These are phyloP conservation scores for Amblyopsis hoosieri DNA, from an alignment of 2,797 vertebrate species.

Conservation along the genomic window DNA sequence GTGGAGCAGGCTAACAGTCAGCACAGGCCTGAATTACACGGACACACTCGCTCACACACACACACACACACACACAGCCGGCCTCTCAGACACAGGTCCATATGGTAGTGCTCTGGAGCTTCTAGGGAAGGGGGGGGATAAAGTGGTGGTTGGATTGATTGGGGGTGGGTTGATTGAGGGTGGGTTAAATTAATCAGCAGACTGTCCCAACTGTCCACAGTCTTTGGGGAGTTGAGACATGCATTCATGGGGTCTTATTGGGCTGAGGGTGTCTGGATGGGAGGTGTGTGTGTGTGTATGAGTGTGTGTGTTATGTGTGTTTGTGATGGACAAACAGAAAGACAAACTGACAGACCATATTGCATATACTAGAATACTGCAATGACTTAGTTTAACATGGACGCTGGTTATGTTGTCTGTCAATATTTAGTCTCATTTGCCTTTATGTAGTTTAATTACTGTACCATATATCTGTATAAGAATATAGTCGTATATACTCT, in stretches of 20 bases:
- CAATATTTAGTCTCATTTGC: neutral
- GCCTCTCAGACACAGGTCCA: slow-evolving; percentile 69
- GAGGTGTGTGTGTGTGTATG: slow-evolving; percentile 14
- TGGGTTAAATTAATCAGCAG: slow-evolving; percentile 74
- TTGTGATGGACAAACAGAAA: neutral
- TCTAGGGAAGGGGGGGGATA: slow-evolving; percentile 56
- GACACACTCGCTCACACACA: slow-evolving; percentile 32
- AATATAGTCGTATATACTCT: too few species aligned
- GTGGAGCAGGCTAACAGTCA: slow-evolving; percentile 72
- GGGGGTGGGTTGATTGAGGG: slow-evolving; percentile 24
- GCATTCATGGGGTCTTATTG: slow-evolving; percentile 69
- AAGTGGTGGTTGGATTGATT: slow-evolving; percentile 33
- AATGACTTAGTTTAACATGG: neutral
- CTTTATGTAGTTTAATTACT: neutral
- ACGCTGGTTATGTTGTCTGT: neutral
- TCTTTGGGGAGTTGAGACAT: slow-evolving; percentile 72
- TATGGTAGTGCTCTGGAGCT: slow-evolving; percentile 74
- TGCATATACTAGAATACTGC: neutral
- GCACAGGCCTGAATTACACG: slow-evolving; percentile 24
- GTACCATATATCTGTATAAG: too few species aligned
- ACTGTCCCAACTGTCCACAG: slow-evolving; percentile 75
- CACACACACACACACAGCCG: slow-evolving; percentile 50
- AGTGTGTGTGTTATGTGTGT: slow-evolving; percentile 15
- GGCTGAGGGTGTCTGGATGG: slow-evolving; percentile 22
- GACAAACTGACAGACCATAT: neutral